phyloP scores from a whole-genome alignment of 2,113 vertebrate genomes.

The Numenius arquata region DNA sequence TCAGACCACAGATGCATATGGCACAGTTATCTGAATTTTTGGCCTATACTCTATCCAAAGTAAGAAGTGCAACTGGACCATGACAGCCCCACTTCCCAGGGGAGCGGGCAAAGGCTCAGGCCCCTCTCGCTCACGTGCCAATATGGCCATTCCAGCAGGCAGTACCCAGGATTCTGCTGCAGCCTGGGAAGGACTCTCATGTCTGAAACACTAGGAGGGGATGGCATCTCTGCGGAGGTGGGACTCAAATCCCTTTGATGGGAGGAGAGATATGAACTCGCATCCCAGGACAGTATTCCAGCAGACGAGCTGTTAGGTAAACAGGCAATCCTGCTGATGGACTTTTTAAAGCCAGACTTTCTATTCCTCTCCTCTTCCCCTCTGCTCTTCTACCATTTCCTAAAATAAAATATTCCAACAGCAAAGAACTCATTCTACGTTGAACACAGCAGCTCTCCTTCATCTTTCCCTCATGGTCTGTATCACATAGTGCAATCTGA shows the following conservation, averaged over 20 bases:
- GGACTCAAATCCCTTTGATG: neutral
- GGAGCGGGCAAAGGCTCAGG: neutral
- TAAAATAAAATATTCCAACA: neutral
- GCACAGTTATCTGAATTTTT: neutral
- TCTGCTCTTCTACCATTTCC: neutral
- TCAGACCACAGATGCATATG: neutral
- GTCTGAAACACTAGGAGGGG: neutral
- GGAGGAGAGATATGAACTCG: neutral
- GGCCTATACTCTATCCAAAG: neutral
- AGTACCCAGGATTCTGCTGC: neutral
- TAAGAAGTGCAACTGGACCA: neutral
- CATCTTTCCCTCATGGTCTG: neutral
- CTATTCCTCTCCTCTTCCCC: neutral
- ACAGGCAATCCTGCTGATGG: neutral
- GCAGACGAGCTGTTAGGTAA: neutral
- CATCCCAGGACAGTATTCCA: neutral
- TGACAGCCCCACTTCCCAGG: neutral
- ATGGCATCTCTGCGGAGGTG: neutral
- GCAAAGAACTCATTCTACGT: accelerated
- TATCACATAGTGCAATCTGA: neutral
- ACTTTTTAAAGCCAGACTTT: neutral
- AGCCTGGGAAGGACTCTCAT: neutral
- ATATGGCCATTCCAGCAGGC: neutral
- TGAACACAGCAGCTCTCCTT: neutral
- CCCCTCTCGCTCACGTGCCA: accelerated